These are phyloP conservation scores for Pantherophis guttatus DNA, from an alignment of 2,113 vertebrate species.

Conservation along the genomic window DNA sequence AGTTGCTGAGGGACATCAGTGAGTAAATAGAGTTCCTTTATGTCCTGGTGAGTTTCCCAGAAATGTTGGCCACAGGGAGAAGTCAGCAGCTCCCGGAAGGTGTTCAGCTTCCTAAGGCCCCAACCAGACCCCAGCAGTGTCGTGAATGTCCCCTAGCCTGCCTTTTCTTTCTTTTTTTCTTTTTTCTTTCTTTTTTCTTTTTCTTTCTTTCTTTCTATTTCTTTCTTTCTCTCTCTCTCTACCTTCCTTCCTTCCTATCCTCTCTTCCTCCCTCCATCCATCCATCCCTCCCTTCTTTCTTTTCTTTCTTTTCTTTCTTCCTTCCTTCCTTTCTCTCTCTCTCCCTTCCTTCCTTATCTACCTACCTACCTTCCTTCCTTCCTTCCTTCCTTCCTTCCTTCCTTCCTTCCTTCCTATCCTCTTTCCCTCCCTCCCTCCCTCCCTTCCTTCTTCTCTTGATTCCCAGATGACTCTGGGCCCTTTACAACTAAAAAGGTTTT, in stretches of 20 bases:
- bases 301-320: too few species aligned
- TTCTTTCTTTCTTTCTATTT: too few species aligned
- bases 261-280: too few species aligned
- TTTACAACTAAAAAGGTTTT: neutral
- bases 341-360: too few species aligned
- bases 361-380: too few species aligned
- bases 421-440: fast-evolving
- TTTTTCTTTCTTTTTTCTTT: constrained; percentile 20
- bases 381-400: too few species aligned
- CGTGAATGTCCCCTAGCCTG: neutral
- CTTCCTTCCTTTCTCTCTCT: too few species aligned
- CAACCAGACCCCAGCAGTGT: neutral
- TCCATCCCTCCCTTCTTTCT: too few species aligned
- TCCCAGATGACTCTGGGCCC: neutral
- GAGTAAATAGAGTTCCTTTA: neutral
- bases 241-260: too few species aligned
- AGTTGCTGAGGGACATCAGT: neutral
- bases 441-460: constrained; percentile 15
- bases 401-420: too few species aligned
- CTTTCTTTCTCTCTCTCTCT: too few species aligned
- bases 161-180: neutral
- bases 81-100: neutral
- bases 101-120: neutral
- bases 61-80: neutral
- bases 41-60: neutral